Evolutionary conservation across 2,888 invertebrate species (phyloP), one percentile per base, ranked within the genome.

Genomic region (Tridacna gigas): DNA sequence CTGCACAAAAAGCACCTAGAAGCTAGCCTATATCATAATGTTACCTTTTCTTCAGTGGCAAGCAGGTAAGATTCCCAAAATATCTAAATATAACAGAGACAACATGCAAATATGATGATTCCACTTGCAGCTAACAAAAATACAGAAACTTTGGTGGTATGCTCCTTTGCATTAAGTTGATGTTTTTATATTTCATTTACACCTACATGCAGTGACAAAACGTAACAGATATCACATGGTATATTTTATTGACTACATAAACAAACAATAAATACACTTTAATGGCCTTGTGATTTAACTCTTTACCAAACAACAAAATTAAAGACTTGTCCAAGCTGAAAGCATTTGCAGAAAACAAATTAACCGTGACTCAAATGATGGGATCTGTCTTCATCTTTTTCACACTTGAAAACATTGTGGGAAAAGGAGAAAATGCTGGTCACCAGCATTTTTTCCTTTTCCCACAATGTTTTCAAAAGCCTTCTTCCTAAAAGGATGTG

Each of bases 1-100:
- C 7, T 37, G 37, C 37, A 37, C 37, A 37, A 37, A 37, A 37
- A 37, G 37, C 37, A 37, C 37, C 37, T 37, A 37, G 37, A 37
- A 2, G 7, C 37, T 37, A 37, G 37, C 37, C 37, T 37, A 37
- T 37, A 37, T 7, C 37, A 37, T 37, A 37, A 2, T 37, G 37
- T 63, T 75, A 75, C 75, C 75, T 75, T 75, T 65, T 75, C 25
- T 22, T 75, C 22, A 75, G 61, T 63, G 61, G n/a, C 37, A 61
- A 63, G 65, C 45, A 47, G 47, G 75, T n/a, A 28, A 75, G 75
- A 65, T 63, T 63, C 28, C 75, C 75, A 63, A 63, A 63, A 65
- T 63, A 75, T 75, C 75, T 75, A 75, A 63, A 75, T 45, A 28
- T 71, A 71, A 69, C 26, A 71, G 26, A 71, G 25, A 71, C 5